Base-by-base conservation (phyloP, 2,797 vertebrate genomes). In the Micropoecilia bifurca region DNA sequence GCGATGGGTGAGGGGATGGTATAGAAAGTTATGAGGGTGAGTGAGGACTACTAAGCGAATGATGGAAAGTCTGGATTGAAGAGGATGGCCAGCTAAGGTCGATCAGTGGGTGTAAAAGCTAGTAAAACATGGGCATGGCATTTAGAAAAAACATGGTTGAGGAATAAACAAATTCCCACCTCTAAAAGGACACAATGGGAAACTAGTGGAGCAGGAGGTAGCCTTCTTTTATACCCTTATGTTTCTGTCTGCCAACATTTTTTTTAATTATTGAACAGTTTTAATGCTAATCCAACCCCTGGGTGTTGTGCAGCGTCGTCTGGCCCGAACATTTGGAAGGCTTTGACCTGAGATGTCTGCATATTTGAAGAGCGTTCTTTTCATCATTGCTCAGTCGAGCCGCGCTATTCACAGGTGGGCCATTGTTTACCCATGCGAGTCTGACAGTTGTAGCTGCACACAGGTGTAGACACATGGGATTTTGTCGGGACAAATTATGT, bases 11-110 rank as follows among this genome's bases (percentile, higher is more conserved):
- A 63, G 41, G 46, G 73, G 53, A 75, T 63, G 39, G 50, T 63
- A 43, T 68, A 41, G 25, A 46, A 80, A 74, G 72, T 74, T 81
- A 75, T 45, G 55, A 77, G 53, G 73, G 33, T 33, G 84, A 79
- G 83, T 85, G 77, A 83, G 75, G 68, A 81, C 73, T 84, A 76
- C 87, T 61, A 69, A 82, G 87, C 73, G 82, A 82, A 85, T 81
- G 75, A 77, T 73, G 73, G 86, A 80, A 74, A 74, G 68, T 79
- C 57, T 28, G 20, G 41, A 43, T 28, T 46, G 41, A 41, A 61
- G 22, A 28, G 66, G 81, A 87, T 79, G 50, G 80, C 73, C 73
- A 20, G 74, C 71, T 39, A 71, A 75, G 69, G 45, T 68, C 82
- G 85, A 79, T 46, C 41, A 47, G 33, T 80, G 30, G 50, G 53